Percentiles rank a stretch among this genome's conserved stretches.
phyloP scores from a whole-genome alignment of 2,888 invertebrate genomes.

The Diarsia brunnea region DNA sequence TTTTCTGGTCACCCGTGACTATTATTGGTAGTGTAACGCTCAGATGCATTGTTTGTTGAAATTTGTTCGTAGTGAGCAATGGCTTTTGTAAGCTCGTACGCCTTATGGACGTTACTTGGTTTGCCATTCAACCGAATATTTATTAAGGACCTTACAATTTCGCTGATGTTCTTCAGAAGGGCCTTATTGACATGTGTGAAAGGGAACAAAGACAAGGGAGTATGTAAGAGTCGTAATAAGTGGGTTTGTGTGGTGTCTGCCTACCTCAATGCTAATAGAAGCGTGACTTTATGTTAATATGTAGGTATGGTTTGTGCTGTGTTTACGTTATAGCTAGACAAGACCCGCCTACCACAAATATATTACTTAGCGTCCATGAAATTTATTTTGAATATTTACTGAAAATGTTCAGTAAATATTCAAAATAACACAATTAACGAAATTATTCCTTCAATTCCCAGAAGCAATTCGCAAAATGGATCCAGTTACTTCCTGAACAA shows the following conservation, averaged over 20 bases:
- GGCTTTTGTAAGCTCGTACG: neutral
- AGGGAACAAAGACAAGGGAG: neutral
- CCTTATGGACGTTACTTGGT: neutral
- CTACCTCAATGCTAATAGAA: too few species aligned
- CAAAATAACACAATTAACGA: conserved; percentile 18
- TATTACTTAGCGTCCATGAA: neutral
- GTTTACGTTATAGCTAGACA: neutral
- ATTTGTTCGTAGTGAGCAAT: neutral
- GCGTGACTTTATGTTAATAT: neutral
- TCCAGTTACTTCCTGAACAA: conserved; percentile 34
- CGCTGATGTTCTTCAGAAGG: neutral
- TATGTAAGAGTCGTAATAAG: neutral
- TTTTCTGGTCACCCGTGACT: neutral
- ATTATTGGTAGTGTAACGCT: neutral
- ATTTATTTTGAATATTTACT: too few species aligned
- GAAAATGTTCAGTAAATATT: neutral
- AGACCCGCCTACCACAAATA: neutral
- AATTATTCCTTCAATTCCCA: conserved; percentile 27
- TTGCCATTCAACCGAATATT: neutral
- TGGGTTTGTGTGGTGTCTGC: neutral
- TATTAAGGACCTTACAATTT: neutral
- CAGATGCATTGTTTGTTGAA: neutral
- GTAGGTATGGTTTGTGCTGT: neutral
- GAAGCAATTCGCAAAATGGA: conserved; percentile 35
- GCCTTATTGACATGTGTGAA: neutral